Evolutionary conservation across 2,888 invertebrate species (phyloP), one percentile per base, ranked within the genome.

Genomic region (Chouioia cunea): DNA sequence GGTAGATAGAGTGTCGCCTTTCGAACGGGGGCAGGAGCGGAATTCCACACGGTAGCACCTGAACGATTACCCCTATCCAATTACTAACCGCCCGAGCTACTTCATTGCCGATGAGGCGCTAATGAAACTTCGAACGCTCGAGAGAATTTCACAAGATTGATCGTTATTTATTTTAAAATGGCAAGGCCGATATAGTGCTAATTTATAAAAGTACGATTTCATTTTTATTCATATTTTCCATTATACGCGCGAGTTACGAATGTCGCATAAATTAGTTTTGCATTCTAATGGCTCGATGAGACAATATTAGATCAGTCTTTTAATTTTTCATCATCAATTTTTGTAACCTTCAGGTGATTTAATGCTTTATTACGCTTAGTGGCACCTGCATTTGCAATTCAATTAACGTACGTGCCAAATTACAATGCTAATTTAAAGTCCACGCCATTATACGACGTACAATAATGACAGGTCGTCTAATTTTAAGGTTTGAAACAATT

Each of bases 1-100:
- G 20, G 20, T 52, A 22, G 18, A 22, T 52, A 22, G 12, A 22
- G 52, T 52, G 36, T 52, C 20, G n/a, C 3, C 43, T 58, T 46
- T 23, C 23, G 36, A 12, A 36, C 22, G 22, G 59, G 23, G 53
- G 53, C 20, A 36, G 48, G 58, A 50, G 57, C 62, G 53, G 57
- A 67, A 70, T 50, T 70, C 66, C 70, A 70, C 66, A 64, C 66
- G 73, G 70, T 73, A 70, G 73, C 64, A 70, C 70, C 70, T 54
- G 50, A 70, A 70, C 73, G 73, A 59, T 70, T 66, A 59, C 47
- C 65, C 65, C 52, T 62, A 48, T 27, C 22, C 52, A 65, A 62
- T 65, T 65, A 62, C 20, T 47, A 54, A 66, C 48, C 36, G 36
- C 59, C 22, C 47, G 53, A 47, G 36, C 44, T 69, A 22, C 52